Evolutionary conservation across 2,888 invertebrate species (phyloP).

Genomic region (Rhorus exstirpatorius): DNA sequence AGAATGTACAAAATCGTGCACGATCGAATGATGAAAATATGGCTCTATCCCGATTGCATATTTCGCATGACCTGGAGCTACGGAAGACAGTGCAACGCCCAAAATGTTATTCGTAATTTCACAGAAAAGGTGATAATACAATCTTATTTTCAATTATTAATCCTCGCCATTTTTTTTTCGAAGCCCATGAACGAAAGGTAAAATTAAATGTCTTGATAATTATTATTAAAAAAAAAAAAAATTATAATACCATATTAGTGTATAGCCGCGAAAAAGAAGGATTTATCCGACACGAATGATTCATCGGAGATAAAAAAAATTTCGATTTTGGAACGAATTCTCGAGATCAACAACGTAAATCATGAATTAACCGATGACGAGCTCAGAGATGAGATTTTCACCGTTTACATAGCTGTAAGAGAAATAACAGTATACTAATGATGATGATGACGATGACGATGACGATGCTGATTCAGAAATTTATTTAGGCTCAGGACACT

Average conservation of each 20-base stretch:
- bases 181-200: not conserved
- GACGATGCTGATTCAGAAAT: not conserved
- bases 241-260: slow-evolving; percentile 19
- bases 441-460: not conserved
- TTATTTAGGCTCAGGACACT: slow-evolving; percentile 71
- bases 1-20: slow-evolving; percentile 73
- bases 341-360: slow-evolving; percentile 58
- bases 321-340: slow-evolving; percentile 69
- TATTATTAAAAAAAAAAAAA: too few relatives aligned
- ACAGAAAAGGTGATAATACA: slow-evolving; percentile 57
- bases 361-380: slow-evolving; percentile 66
- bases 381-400: slow-evolving; percentile 73
- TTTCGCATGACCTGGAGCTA: slow-evolving; percentile 65
- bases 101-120: slow-evolving; percentile 62
- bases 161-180: not conserved
- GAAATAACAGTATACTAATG: slow-evolving; percentile 13
- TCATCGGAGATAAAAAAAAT: not conserved
- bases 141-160: not conserved
- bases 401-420: slow-evolving; percentile 72
- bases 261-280: slow-evolving; percentile 33
- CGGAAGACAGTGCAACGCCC: slow-evolving; percentile 53
- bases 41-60: slow-evolving; percentile 74
- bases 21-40: slow-evolving; percentile 73
- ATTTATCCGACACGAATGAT: not conserved
- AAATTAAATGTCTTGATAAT: not conserved